Conservation (phyloP, 35 echinoderm and acorn worm genomes). For the Diadema setosum region DNA sequence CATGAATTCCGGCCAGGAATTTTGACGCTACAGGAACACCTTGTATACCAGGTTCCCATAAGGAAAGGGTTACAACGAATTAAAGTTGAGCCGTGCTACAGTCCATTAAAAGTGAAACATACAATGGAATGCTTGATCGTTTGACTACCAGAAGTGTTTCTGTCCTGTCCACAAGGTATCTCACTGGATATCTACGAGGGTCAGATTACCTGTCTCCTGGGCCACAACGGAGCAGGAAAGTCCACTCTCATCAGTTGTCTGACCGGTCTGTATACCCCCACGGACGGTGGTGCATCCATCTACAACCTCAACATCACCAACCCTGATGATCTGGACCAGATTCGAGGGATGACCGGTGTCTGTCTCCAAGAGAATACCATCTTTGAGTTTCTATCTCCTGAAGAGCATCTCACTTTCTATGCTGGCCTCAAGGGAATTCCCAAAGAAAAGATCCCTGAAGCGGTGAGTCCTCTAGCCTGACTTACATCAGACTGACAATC, state of each 20-base stretch:
- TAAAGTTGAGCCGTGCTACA: too few relatives aligned
- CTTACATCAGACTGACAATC: background rate
- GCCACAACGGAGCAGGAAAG: constrained; percentile 72
- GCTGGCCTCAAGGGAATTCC: constrained; percentile 71
- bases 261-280: constrained; percentile 44
- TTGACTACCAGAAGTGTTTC: too few relatives aligned
- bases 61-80: too few relatives aligned
- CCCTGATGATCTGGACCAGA: constrained; percentile 12
- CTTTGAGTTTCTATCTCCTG: constrained; percentile 34
- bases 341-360: constrained; percentile 51
- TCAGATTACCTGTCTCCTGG: constrained; percentile 67
- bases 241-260: constrained; percentile 44
- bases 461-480: background rate
- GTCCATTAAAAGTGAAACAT: too few relatives aligned
- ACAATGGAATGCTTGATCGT: too few relatives aligned
- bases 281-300: constrained; percentile 25
- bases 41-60: too few relatives aligned
- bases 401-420: constrained; percentile 59
- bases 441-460: constrained; percentile 11
- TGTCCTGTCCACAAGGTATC: constrained; percentile 14
- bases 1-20: too few relatives aligned
- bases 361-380: constrained; percentile 67
- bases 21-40: too few relatives aligned
- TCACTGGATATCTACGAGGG: constrained; percentile 77
- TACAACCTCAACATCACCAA: constrained; percentile 46